These are phyloP conservation scores for Echinops telfairi DNA, from an alignment of 2,113 vertebrate genomes.

Conservation along the genomic window DNA sequence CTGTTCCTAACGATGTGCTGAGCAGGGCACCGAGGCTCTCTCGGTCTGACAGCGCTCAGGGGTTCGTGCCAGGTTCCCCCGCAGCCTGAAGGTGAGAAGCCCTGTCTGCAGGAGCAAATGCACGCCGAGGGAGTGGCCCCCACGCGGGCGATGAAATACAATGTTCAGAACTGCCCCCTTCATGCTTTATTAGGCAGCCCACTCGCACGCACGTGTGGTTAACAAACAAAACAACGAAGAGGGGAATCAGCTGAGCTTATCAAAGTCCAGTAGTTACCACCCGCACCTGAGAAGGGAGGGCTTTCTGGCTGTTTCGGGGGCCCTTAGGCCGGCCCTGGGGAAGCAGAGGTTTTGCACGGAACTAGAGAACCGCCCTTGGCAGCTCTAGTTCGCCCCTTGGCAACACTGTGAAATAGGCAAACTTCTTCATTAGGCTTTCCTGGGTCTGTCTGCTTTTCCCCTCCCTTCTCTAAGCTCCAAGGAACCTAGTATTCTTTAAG, in stretches of 20 bases:
- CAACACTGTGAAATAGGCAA: constrained; percentile 17
- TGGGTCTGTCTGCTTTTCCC: background rate
- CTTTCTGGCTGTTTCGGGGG: constrained; percentile 40
- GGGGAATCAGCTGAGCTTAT: background rate
- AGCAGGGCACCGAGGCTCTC: background rate
- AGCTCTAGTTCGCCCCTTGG: background rate
- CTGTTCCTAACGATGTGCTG: background rate
- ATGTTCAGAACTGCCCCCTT: background rate
- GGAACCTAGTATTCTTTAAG: background rate
- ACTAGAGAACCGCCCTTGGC: constrained; percentile 39
- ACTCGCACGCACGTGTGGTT: constrained; percentile 55
- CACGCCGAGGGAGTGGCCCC: background rate
- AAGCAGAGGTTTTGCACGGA: constrained; percentile 44
- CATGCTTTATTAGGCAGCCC: constrained; percentile 12
- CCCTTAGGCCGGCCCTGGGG: constrained; percentile 29
- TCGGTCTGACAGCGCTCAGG: background rate
- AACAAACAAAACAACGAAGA: constrained; percentile 59
- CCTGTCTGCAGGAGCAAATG: constrained; percentile 21
- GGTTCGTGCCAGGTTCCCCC: background rate
- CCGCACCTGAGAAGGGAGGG: constrained; percentile 1
- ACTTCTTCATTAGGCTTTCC: constrained; percentile 28
- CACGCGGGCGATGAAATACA: background rate
- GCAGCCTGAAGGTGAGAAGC: background rate
- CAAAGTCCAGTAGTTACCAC: background rate
- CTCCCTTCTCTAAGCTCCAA: background rate